Percentiles rank a stretch among this genome's conserved stretches.
phyloP scores from a whole-genome alignment of 2,113 vertebrate genomes.

The Vulpes ferrilata region DNA sequence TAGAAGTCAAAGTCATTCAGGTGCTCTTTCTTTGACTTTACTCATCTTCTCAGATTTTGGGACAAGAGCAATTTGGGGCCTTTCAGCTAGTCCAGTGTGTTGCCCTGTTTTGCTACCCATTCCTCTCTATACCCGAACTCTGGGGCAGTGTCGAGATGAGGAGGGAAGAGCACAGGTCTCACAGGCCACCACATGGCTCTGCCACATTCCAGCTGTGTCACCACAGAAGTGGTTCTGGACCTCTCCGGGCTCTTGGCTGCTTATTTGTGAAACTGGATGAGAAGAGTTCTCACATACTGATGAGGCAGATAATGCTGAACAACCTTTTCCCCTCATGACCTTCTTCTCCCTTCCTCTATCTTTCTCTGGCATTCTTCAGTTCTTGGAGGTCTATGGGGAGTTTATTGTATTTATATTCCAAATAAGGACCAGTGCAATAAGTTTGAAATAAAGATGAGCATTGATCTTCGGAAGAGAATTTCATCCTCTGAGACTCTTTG shows the following conservation, averaged over 20 bases:
- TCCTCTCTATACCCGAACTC: neutral
- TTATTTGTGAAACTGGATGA: neutral
- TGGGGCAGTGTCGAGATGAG: neutral
- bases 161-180: neutral
- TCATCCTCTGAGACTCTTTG: neutral
- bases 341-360: neutral
- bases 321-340: neutral
- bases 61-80: neutral
- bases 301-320: neutral
- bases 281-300: neutral
- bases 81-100: neutral
- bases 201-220: neutral
- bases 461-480: neutral
- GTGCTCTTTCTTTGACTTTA: neutral
- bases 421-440: neutral
- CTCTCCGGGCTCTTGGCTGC: neutral
- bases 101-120: neutral
- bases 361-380: neutral
- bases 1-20: neutral
- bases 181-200: neutral
- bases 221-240: neutral
- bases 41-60: neutral
- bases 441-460: neutral
- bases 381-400: neutral
- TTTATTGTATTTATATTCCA: neutral